Evolutionary conservation across 2,113 vertebrate genomes (phyloP), one percentile per base, ranked within the genome.

Genomic region (Perca schrenkii): DNA sequence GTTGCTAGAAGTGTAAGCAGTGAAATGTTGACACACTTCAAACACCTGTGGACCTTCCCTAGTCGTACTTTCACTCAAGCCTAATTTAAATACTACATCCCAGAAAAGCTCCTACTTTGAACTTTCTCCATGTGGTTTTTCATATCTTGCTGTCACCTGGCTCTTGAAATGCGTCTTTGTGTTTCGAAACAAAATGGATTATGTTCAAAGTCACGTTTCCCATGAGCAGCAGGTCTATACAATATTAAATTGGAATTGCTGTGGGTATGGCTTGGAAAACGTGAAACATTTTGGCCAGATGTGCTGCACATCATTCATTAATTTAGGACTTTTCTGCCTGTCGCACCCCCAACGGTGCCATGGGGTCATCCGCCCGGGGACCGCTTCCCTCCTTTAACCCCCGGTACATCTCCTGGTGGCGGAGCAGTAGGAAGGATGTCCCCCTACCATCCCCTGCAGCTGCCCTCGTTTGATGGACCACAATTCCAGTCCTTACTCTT

Each of bases 41-140:
- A 88, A 79, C 84, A 85, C 77, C 76, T 67, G 76, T 17, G 74
- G 71, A 53, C 47, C 14, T 72, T 85, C 74, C 71, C 72, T n/a
- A 7, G 54, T 65, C 11, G 58, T 52, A 60, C 52, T 52, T 75
- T 46, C 65, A 79, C 70, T 81, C 74, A 81, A 85, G 66, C 57
- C 73, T 87, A 49, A 89, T 89, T 88, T 91, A 50, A 88, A 86
- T 77, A 74, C 36, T 46, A 62, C 73, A 80, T 49, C 57, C 68
- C 78, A 68, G 57, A 22, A 22, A 15, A 63, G 70, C 22, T 56
- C 56, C 58, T 0, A 47, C 73, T 84, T 84, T 83, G 80, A 91
- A 90, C 69, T 72, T 78, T n/a, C 66, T 71, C 17, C 17, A 8
- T 66, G 50, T 67, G 54, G 70, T 80, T 63, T 52, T 73, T 87